Conservation (phyloP, 1,140 invertebrate genomes). For the Saccostrea glomerata region DNA sequence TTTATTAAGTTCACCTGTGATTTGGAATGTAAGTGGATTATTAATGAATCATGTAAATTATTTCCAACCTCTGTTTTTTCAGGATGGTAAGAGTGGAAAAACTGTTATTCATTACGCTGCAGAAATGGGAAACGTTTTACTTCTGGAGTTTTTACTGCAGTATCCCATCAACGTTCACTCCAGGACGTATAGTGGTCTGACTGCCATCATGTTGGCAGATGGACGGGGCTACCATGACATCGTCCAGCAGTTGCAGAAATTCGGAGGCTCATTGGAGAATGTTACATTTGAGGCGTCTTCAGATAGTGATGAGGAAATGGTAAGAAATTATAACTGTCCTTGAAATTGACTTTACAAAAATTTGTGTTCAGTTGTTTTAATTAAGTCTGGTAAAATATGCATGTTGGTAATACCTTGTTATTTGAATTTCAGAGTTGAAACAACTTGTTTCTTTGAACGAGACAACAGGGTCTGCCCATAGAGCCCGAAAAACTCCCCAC, state of each 20-base stretch:
- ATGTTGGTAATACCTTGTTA: neutral
- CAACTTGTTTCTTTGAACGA: neutral
- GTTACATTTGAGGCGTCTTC: conserved; percentile 56
- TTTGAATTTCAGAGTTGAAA: conserved; percentile 13
- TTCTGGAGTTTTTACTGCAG: conserved; percentile 61
- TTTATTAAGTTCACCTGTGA: neutral
- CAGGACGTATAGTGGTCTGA: conserved; percentile 65
- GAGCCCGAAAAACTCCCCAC: neutral
- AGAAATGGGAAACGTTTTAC: conserved; percentile 60
- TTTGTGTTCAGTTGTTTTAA: neutral
- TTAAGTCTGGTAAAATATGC: neutral
- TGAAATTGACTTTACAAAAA: neutral
- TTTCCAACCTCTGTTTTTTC: conserved; percentile 42
- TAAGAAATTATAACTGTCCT: conserved; percentile 38
- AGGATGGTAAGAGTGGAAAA: conserved; percentile 70
- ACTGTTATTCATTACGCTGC: conserved; percentile 71
- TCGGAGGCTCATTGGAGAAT: conserved; percentile 57
- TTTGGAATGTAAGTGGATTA: neutral
- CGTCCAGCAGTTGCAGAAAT: conserved; percentile 47
- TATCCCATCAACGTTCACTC: conserved; percentile 62
- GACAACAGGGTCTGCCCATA: neutral
- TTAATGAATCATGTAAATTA: neutral
- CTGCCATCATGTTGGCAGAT: conserved; percentile 63
- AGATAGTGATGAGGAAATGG: conserved; percentile 67
- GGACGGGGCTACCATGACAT: conserved; percentile 58